Conservation (phyloP, 92 coral and sea anemone genomes). For the Palythoa grandiflora region DNA sequence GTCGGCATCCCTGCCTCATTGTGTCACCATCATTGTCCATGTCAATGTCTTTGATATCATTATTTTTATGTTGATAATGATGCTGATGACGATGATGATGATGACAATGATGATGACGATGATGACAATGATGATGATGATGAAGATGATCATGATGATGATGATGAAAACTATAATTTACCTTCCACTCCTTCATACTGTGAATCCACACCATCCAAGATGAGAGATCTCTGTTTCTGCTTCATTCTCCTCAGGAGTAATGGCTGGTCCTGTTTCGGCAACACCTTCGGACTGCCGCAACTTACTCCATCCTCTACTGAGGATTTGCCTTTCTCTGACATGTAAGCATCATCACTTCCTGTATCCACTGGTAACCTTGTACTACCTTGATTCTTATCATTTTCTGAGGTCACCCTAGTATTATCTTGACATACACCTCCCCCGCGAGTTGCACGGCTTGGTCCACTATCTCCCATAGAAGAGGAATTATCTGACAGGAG, state of each 20-base stretch:
- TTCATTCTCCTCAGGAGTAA: conserved; percentile 72
- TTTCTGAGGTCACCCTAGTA: background rate
- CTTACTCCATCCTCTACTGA: conserved; percentile 34
- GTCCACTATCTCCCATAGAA: background rate
- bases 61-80: too few relatives aligned
- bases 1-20: too few relatives aligned
- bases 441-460: background rate
- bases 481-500: background rate
- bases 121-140: too few relatives aligned
- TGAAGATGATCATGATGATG: background rate
- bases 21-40: too few relatives aligned
- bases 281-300: conserved; percentile 57
- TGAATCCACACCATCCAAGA: conserved; percentile 82
- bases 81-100: background rate
- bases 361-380: background rate
- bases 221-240: conserved; percentile 81
- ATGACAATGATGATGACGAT: background rate
- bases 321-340: conserved; percentile 44
- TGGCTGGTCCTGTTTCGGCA: conserved; percentile 60
- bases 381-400: background rate
- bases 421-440: background rate
- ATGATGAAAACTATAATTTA: background rate
- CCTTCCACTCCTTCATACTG: conserved; percentile 76
- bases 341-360: background rate
- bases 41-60: too few relatives aligned